Percentiles rank a stretch among this genome's conserved stretches.
These are phyloP conservation scores for Habrosyne pyritoides DNA, from an alignment of 2,888 invertebrate genomes.

Conservation along the genomic window DNA sequence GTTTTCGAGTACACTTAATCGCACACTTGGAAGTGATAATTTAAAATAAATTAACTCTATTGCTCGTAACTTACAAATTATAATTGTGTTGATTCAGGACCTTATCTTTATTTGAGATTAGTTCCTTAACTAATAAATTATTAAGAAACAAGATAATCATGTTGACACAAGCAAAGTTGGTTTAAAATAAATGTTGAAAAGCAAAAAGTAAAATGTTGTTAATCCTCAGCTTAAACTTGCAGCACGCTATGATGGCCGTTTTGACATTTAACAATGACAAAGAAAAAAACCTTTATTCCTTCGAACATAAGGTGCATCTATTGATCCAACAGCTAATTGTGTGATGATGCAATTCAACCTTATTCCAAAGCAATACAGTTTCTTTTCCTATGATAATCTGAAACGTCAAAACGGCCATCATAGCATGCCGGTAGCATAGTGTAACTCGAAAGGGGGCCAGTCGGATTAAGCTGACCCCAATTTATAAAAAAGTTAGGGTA, in stretches of 20 bases:
- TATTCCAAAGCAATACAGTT: too few species aligned
- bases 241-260: too few species aligned
- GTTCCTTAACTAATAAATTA: slow-evolving; percentile 1
- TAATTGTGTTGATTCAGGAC: not conserved
- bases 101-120: slow-evolving; percentile 4
- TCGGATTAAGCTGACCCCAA: not conserved
- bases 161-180: not conserved
- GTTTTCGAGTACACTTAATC: not conserved
- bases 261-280: too few species aligned
- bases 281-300: too few species aligned
- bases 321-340: too few species aligned
- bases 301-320: too few species aligned
- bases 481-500: not conserved
- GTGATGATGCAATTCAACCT: too few species aligned
- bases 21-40: not conserved
- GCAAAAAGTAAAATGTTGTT: not conserved
- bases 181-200: not conserved
- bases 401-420: too few species aligned
- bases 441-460: not conserved
- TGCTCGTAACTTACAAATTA: not conserved
- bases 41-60: not conserved
- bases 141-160: not conserved
- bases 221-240: not conserved
- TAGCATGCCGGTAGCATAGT: not conserved
- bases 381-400: too few species aligned